These are phyloP conservation scores for Channallabes apus DNA, from an alignment of 2,797 vertebrate species.

Conservation along the genomic window DNA sequence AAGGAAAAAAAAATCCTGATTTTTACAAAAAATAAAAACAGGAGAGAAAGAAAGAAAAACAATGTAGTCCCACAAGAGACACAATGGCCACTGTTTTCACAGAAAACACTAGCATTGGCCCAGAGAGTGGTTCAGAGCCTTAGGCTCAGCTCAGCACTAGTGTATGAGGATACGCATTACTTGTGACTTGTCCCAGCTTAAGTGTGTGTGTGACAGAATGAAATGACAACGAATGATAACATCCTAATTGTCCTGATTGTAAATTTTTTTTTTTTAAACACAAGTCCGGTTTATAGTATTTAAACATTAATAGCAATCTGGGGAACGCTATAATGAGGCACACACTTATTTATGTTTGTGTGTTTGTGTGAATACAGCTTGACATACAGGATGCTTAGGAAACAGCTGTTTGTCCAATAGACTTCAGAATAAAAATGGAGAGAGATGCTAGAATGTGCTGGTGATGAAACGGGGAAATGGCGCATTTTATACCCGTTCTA, in stretches of 20 bases:
- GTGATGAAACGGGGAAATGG: not conserved
- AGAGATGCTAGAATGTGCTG: not conserved
- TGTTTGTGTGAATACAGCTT: not conserved
- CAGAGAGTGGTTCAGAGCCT: conserved; percentile 55
- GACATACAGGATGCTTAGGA: not conserved
- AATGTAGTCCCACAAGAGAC: conserved; percentile 80
- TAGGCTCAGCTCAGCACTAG: conserved; percentile 61
- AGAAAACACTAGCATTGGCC: conserved; percentile 82
- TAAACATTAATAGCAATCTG: not conserved
- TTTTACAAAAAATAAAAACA: conserved; percentile 69
- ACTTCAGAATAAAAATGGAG: not conserved
- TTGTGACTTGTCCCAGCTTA: conserved; percentile 8
- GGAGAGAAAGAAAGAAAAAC: conserved; percentile 53
- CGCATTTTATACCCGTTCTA: not conserved
- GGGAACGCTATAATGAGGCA: not conserved
- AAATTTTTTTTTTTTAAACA: conserved; percentile 1
- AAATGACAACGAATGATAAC: conserved; percentile 11
- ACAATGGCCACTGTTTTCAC: conserved; percentile 83
- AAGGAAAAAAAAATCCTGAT: conserved; percentile 46
- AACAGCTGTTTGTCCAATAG: not conserved
- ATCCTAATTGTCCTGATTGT: conserved; percentile 50
- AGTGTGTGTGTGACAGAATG: conserved; percentile 37
- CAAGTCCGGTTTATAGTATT: not conserved
- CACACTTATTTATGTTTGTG: not conserved
- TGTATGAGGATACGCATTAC: conserved; percentile 6